These are phyloP conservation scores for Brachypteracias leptosomus DNA, from an alignment of 2,113 vertebrate species.

Conservation along the genomic window DNA sequence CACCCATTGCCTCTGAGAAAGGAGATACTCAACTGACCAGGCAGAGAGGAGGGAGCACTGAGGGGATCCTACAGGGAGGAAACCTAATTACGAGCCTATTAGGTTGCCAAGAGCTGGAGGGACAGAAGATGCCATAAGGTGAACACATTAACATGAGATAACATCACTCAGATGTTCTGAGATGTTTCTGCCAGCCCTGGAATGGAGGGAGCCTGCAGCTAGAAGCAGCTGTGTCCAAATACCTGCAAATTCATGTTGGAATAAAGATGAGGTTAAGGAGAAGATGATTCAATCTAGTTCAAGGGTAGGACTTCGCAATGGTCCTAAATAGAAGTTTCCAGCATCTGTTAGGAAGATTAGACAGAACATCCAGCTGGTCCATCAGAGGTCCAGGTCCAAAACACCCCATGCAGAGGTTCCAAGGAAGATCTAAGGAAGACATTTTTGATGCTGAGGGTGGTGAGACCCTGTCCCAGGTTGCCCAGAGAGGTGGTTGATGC, in stretches of 20 bases:
- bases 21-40: background rate
- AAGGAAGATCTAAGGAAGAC: no score
- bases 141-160: background rate
- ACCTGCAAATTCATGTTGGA: background rate
- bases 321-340: no score
- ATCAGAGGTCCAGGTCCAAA: no score
- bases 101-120: background rate
- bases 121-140: background rate
- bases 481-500: background rate
- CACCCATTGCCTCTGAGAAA: background rate
- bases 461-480: background rate
- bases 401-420: no score
- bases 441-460: no score
- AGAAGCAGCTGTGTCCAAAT: background rate
- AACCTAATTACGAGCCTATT: background rate
- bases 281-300: background rate
- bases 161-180: background rate
- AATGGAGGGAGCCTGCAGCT: background rate
- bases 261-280: background rate
- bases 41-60: background rate
- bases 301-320: background rate
- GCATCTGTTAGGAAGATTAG: no score
- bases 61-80: background rate
- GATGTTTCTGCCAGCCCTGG: background rate
- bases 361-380: no score